Base-by-base conservation (phyloP, 2,888 invertebrate species). In the Eilema sororculum region DNA sequence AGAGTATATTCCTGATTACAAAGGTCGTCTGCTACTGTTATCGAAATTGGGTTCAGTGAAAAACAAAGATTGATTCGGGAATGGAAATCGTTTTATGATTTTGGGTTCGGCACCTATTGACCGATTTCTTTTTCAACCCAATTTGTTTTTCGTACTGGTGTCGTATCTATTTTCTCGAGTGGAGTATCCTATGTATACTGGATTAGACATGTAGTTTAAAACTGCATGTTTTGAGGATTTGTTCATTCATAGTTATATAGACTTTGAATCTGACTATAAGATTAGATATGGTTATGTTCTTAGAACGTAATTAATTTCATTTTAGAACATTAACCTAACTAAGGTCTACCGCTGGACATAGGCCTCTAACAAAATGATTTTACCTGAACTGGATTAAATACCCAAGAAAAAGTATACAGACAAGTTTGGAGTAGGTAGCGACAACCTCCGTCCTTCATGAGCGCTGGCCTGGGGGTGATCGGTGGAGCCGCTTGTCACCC, bases 31-130 rank as follows among this genome's bases (percentile, higher is more conserved):
- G 81, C 78, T 87, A 89, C 86, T 79, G 77, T 81, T 81, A 74
- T 83, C 85, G 80, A 85, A 87, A 89, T 89, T 88, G 86, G 83
- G 86, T 88, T 81, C 83, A 73, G 70, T 75, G 78, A 81, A 81
- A 86, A 86, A 86, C 86, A 86, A 84, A 80, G 86, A 80, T 80
- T 79, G 79, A 82, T 84, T 81, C 80, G 69, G 79, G 74, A 78
- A 78, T 80, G 83, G 83, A 84, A 86, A 87, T 87, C 85, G 84
- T 86, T 86, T 84, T 86, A 87, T 84, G 84, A 87, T 85, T 84
- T 83, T 80, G 81, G 81, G 80, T 74, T 77, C 81, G 70, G 71
- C 74, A 75, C 71, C 79, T 76, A 77, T 72, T 68, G 67, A 52
- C 65, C 67, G 67, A 73, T 75, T 83, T 78, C 72, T 80, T 75